These are phyloP conservation scores for Pseudolycoriella hygida DNA, from an alignment of 2,888 invertebrate genomes.

Conservation along the genomic window DNA sequence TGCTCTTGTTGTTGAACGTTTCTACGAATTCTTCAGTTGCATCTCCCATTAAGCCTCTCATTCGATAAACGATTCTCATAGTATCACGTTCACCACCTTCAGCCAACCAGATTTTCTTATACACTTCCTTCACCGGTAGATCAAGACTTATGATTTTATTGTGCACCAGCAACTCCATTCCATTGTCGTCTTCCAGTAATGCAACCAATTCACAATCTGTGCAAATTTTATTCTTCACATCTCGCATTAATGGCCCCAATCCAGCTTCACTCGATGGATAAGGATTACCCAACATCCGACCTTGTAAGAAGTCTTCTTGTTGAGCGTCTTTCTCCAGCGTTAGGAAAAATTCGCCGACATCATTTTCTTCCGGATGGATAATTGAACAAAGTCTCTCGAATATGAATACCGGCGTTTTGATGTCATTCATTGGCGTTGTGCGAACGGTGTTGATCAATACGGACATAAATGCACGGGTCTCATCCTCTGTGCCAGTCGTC, in stretches of 20 bases:
- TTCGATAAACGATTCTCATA: constrained; percentile 94
- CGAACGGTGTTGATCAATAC: constrained; percentile 92
- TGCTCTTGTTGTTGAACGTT: constrained; percentile 71
- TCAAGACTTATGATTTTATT: constrained; percentile 97
- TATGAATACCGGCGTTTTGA: constrained; percentile 92
- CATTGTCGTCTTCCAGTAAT: constrained; percentile 91
- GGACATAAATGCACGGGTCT: constrained; percentile 93
- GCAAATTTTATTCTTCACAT: constrained; percentile 97
- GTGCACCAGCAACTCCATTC: constrained; percentile 93
- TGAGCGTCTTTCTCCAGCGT: constrained; percentile 96
- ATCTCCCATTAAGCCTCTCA: constrained; percentile 93
- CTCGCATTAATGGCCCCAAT: constrained; percentile 92
- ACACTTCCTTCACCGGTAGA: constrained; percentile 84
- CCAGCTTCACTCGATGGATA: constrained; percentile 89
- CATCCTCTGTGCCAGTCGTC: constrained; percentile 87
- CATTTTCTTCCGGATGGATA: constrained; percentile 94
- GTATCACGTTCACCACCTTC: constrained; percentile 85
- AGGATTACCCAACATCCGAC: constrained; percentile 95
- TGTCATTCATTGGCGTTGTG: constrained; percentile 78
- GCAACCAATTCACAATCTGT: constrained; percentile 98
- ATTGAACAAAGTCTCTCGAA: constrained; percentile 94
- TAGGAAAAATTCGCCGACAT: constrained; percentile 90
- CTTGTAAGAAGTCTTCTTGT: constrained; percentile 93
- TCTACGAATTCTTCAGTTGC: constrained; percentile 98
- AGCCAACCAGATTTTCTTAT: constrained; percentile 67